Base-by-base conservation (phyloP, 2,888 invertebrate species). In the Morpho achilles region DNA sequence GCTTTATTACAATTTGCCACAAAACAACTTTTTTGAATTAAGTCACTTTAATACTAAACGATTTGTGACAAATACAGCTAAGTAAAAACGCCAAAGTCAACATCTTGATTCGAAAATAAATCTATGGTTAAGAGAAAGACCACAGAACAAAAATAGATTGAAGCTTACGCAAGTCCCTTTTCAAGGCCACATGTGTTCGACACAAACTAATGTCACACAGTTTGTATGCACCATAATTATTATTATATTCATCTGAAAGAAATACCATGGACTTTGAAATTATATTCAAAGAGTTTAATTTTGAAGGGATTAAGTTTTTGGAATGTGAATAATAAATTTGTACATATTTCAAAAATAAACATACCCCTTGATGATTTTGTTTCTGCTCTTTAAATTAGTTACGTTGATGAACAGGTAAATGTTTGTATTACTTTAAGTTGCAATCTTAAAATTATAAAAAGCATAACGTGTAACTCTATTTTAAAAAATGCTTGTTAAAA, bases 141-240 rank as follows among this genome's bases (percentile, higher is more conserved):
- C 57, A 58, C 44, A 60, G 55, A 64, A 64, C 68, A 62, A 69
- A 84, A 84, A 84, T 84, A 84, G 78, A 75, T 61, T 61, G 45
- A 42, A 59, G 55, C 59, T 62, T 62, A 70, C 65, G 68, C 66
- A 68, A 69, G 71, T 68, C 70, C 73, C 75, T 68, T 73, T 73
- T 73, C 77, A 77, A 79, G 81, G 81, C 67, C 76, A 72, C 82
- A 81, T 74, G 76, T 77, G 77, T 67, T 67, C 69, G 70, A 72
- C 70, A 73, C 66, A 63, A 67, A 71, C 70, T 73, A 65, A 72
- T 73, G 72, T 65, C 60, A 50, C 63, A 53, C 52, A 58, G 42
- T 57, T 55, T 47, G 46, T 50, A 42, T 57, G 41, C 59, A 49
- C 48, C 53, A 46, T 54, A 41, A 49, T 45, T 52, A 40, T 41